These are phyloP conservation scores for Watersipora subatra DNA, from an alignment of 1,140 invertebrate genomes.

Conservation along the genomic window DNA sequence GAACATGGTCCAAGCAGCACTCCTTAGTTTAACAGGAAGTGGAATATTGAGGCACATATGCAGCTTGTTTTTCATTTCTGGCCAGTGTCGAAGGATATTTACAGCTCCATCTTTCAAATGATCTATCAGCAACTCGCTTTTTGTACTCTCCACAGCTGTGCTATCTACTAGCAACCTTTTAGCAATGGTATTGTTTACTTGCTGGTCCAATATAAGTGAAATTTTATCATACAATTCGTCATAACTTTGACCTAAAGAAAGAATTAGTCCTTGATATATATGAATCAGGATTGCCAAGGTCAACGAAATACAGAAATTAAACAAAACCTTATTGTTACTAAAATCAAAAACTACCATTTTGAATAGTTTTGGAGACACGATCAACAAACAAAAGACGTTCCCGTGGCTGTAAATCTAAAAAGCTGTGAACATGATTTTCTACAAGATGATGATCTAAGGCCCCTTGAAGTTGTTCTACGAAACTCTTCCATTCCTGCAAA, in stretches of 20 bases:
- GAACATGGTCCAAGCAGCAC: constrained; percentile 30
- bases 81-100: constrained; percentile 31
- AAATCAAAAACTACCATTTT: constrained; percentile 20
- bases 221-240: constrained; percentile 23
- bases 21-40: constrained; percentile 20
- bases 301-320: neutral
- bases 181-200: constrained; percentile 34
- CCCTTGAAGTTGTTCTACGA: constrained; percentile 31
- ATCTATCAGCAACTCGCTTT: constrained; percentile 29
- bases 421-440: constrained; percentile 34
- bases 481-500: constrained; percentile 30
- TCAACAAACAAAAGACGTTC: constrained; percentile 35
- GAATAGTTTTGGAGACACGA: constrained; percentile 28
- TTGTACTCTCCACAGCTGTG: constrained; percentile 23
- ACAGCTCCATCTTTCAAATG: constrained; percentile 22
- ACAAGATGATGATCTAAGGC: constrained; percentile 34
- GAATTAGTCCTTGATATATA: too few relatives aligned
- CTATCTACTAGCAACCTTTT: constrained; percentile 28
- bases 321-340: neutral
- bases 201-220: constrained; percentile 26
- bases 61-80: constrained; percentile 33
- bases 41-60: constrained; percentile 30
- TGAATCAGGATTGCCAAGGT: too few relatives aligned
- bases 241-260: constrained; percentile 21
- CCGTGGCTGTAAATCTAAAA: constrained; percentile 30